These are phyloP conservation scores for Cichlasoma orientale DNA, from an alignment of 2,797 vertebrate species.

Conservation along the genomic window DNA sequence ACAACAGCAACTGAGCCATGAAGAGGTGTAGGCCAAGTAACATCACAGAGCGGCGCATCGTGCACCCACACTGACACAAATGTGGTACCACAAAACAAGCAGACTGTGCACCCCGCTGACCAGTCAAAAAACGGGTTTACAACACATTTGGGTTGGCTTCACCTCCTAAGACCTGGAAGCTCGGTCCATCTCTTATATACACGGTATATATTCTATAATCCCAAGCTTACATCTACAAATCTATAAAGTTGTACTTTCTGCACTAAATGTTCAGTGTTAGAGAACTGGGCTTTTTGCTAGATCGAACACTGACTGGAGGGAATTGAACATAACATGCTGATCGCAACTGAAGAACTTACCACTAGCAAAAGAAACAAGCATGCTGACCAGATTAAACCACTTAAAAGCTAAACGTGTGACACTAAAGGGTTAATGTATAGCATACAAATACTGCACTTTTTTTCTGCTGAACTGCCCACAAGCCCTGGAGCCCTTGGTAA, in stretches of 20 bases:
- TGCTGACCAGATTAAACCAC: constrained; percentile 18
- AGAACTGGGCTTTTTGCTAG: background rate
- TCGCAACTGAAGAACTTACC: constrained; percentile 15
- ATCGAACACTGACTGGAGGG: constrained; percentile 11
- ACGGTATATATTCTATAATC: background rate
- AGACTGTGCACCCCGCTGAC: too few species aligned
- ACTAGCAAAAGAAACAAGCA: constrained; percentile 1
- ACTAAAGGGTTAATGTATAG: constrained; percentile 46
- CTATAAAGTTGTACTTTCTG: constrained; percentile 23
- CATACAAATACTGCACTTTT: constrained; percentile 46
- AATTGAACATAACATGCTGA: constrained; percentile 13
- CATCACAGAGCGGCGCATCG: too few species aligned
- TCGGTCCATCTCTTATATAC: too few species aligned
- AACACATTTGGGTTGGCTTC: too few species aligned
- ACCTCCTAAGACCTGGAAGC: too few species aligned
- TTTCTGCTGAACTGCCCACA: constrained; percentile 18
- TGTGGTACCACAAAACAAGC: too few species aligned
- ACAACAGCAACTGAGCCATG: too few species aligned
- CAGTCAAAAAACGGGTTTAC: too few species aligned
- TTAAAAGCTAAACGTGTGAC: constrained; percentile 13
- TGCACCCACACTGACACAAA: too few species aligned
- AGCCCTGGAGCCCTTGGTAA: constrained; percentile 34
- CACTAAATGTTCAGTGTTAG: constrained; percentile 1
- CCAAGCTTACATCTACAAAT: background rate
- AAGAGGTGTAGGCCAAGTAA: too few species aligned